Evolutionary conservation across 2,888 invertebrate species (phyloP).

Genomic region (Dyspetes luteomarginatus): DNA sequence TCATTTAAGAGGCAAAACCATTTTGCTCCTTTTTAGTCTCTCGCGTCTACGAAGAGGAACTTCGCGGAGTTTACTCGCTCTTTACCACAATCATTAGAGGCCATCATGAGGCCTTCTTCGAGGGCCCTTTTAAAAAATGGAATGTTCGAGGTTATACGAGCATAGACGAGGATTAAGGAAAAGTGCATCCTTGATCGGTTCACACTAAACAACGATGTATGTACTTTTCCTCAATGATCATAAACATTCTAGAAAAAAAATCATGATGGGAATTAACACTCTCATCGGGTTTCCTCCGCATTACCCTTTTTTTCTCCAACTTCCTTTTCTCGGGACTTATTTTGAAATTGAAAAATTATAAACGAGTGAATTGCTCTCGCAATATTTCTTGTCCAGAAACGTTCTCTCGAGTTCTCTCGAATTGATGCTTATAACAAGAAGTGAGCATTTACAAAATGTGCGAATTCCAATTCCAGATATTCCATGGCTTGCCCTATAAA

Average conservation of each 20-base stretch:
- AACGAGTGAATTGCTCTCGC: constrained; percentile 36
- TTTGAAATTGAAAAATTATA: constrained; percentile 60
- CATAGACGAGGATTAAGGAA: neutral
- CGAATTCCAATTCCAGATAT: constrained; percentile 2
- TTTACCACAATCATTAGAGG: constrained; percentile 10
- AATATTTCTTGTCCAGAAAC: constrained; percentile 36
- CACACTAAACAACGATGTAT: too few relatives aligned
- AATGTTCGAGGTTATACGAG: constrained; percentile 14
- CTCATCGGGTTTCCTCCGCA: neutral
- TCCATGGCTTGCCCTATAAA: too few relatives aligned
- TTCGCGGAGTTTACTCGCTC: constrained; percentile 42
- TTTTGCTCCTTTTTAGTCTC: constrained; percentile 32
- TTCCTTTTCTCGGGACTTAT: constrained; percentile 49
- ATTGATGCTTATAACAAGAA: constrained; percentile 3
- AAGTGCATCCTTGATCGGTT: constrained; percentile 24
- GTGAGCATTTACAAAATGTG: neutral
- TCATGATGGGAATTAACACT: too few relatives aligned
- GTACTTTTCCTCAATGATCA: too few relatives aligned
- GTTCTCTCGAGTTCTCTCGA: constrained; percentile 2
- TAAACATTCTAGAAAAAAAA: too few relatives aligned
- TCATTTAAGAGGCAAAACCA: neutral
- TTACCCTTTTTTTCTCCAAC: constrained; percentile 46
- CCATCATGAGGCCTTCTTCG: neutral
- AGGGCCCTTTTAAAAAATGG: constrained; percentile 58
- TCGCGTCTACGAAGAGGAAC: neutral